Evolutionary conservation across 2,113 vertebrate species (phyloP), one percentile per base, ranked within the genome.

Genomic region (Odobenus rosmarus): DNA sequence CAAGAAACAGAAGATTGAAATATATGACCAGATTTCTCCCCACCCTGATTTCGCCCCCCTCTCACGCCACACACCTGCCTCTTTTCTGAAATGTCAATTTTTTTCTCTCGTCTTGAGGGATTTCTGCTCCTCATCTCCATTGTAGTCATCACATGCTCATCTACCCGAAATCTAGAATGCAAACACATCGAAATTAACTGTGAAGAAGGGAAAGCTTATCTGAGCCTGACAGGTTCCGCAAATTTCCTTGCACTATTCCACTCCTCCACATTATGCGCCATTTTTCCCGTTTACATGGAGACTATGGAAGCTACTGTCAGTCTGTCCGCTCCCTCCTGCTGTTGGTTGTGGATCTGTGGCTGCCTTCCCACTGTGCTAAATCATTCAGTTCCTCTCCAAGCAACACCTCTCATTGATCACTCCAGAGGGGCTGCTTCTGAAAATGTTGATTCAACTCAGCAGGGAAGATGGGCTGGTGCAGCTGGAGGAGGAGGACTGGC

Each of bases 401-500:
- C 59, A 39, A 51, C 77, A 67, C 15, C 96, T 90, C 93, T 96
- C n/a, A 93, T 83, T 90, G 55, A 62, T 61, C 71, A 88, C 87
- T 88, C 95, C 33, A 31, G 39, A 98, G 93, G 55, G 59, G 36
- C n/a, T 64, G 80, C 80, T 77, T 92, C 64, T 57, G 97, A 97
- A 97, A 97, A 96, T 92, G 96, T 94, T 96, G 74, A 93, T 94
- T 96, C 85, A 97, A 46, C 87, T 88, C 55, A 1, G 84, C 53
- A 85, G 97, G 98, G 87, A 96, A 93, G 71, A 64, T n/a, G 42
- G 39, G 71, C 84, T 46, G 0, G 61, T 39, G 15, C 16, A 77
- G n/a, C 88, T 64, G 39, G 93, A 92, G 62, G 15, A 95, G 46
- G 59, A 59, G 57, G 18, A 42, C 53, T 85, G 85, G 94, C 53